Base-by-base conservation (phyloP, 2,888 invertebrate genomes). In the Pseudoips prasinana region DNA sequence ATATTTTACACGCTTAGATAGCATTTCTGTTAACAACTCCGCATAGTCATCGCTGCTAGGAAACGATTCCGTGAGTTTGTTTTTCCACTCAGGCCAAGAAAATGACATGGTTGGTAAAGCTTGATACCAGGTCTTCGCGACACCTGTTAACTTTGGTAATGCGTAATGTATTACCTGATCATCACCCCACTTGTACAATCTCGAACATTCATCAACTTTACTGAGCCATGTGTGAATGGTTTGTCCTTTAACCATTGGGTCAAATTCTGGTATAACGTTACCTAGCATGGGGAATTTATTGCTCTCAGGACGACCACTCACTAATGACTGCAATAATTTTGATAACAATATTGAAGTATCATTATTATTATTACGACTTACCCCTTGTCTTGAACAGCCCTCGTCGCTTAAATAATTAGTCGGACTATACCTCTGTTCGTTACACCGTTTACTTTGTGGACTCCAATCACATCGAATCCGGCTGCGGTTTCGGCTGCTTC, bases 61-160 rank as follows among this genome's bases (percentile, higher is more conserved):
- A 9, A 33, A 33, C 0, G 33, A 27, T 19, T 27, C 27, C 3
- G 1, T 1, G 8, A 39, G 9, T 24, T 39, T 39, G 5, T 7
- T 10, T 22, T 46, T 33, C 46, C 42, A 46, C 20, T 42, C 46
- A 1, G 10, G 6, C 46, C 46, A 46, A 0, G 41, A 29, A 34
- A 37, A 42, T 8, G 29, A 27, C 26, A 42, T 25, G 0, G 38
- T 22, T 0, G 40, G 40, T 4, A 45, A n/a, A 7, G 34, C 20
- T 8, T 45, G 38, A 10, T 42, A 41, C 41, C 46, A 42, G 1
- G 30, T 30, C 7, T 30, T 30, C 1, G 34, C 24, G 2, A 29
- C 29, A 11, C 34, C 34, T 1, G 6, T 8, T 3, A 29, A 11
- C 6, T 33, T 38, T 9, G 29, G 38, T 7, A 33, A 8, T 3